Evolutionary conservation across 2,797 vertebrate species (phyloP).

Genomic region (Trachurus trachurus): DNA sequence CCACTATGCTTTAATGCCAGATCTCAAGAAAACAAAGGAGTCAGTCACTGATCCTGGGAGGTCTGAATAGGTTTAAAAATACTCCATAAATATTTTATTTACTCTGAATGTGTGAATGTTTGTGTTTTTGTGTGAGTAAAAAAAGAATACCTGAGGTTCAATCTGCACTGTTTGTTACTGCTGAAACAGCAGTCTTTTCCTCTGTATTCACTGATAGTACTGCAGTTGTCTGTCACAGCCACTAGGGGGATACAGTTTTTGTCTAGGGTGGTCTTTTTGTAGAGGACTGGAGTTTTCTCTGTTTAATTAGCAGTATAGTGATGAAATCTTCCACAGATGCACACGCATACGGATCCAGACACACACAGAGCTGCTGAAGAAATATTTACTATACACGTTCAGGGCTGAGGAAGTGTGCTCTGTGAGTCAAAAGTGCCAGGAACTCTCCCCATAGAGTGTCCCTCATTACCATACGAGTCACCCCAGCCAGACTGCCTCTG

Average conservation of each 20-base stretch:
- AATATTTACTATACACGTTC: constrained; percentile 42
- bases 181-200: not conserved
- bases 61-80: constrained; percentile 6
- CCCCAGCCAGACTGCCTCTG: constrained; percentile 47
- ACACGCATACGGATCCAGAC: not conserved
- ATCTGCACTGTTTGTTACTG: not conserved
- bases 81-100: not conserved
- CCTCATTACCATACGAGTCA: constrained; percentile 61
- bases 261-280: constrained; percentile 7
- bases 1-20: not conserved
- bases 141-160: not conserved
- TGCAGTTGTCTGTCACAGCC: constrained; percentile 57
- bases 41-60: not conserved
- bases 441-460: constrained; percentile 46
- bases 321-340: constrained; percentile 16
- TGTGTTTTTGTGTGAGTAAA: not conserved
- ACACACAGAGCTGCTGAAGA: constrained; percentile 10
- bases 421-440: constrained; percentile 53
- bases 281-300: constrained; percentile 3
- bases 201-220: not conserved
- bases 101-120: not conserved
- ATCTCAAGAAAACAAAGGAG: not conserved
- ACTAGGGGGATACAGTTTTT: constrained; percentile 79
- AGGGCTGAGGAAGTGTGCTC: constrained; percentile 31
- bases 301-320: constrained; percentile 4